phyloP scores from a whole-genome alignment of 2,113 vertebrate species.

The Amia ocellicauda region DNA sequence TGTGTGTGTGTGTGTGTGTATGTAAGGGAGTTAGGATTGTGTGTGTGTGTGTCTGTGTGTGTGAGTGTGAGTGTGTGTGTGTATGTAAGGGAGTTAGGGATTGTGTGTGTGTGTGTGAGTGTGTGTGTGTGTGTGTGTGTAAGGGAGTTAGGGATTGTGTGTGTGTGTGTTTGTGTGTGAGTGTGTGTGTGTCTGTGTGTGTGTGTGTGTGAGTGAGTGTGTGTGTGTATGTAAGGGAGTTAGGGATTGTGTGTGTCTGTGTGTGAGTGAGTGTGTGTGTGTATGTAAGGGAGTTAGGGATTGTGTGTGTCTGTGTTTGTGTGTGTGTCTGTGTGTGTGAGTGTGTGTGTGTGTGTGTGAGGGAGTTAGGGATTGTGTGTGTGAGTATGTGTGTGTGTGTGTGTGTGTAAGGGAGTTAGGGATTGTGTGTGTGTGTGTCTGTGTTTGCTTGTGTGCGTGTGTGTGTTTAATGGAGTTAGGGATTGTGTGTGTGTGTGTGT shows the following conservation, averaged over 20 bases:
- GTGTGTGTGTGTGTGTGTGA: not conserved
- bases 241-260: constrained; percentile 23
- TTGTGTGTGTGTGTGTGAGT: constrained; percentile 27
- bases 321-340: too few species aligned
- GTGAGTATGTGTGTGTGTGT: too few species aligned
- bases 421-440: constrained; percentile 33
- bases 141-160: too few species aligned
- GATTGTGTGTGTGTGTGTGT: constrained; percentile 5
- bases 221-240: not conserved
- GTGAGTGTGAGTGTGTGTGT: constrained; percentile 2
- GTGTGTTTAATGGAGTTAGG: constrained; percentile 8
- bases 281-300: too few species aligned
- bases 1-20: too few species aligned
- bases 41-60: constrained; percentile 35
- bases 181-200: constrained; percentile 35
- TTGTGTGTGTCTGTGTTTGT: constrained; percentile 39
- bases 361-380: constrained; percentile 21
- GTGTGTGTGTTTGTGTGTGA: too few species aligned
- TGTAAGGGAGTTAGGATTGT: too few species aligned
- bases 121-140: too few species aligned
- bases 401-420: too few species aligned
- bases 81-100: not conserved
- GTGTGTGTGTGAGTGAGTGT: constrained; percentile 10
- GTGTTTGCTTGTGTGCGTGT: constrained; percentile 29
- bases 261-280: constrained; percentile 28